These are phyloP conservation scores for Willisornis vidua DNA, from an alignment of 2,113 vertebrate genomes.

Conservation along the genomic window DNA sequence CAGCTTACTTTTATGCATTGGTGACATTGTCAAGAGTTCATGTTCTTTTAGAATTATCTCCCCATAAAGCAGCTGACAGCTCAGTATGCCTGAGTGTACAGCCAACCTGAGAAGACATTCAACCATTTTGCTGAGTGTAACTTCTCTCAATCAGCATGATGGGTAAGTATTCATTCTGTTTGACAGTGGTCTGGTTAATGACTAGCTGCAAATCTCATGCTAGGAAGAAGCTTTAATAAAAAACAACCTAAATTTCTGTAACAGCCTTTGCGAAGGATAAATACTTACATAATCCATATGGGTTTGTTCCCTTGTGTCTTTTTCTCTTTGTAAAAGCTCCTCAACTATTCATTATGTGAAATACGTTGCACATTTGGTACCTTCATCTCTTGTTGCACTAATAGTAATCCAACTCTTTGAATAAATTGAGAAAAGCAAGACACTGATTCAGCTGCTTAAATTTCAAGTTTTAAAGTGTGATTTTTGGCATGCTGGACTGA, in stretches of 20 bases:
- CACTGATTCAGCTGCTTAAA: background rate
- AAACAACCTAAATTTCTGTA: background rate
- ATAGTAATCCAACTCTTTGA: background rate
- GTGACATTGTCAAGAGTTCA: background rate
- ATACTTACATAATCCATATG: background rate
- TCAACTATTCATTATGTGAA: background rate
- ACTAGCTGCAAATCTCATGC: background rate
- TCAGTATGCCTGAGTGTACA: background rate
- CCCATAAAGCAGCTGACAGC: background rate
- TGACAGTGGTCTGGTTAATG: background rate
- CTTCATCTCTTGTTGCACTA: background rate
- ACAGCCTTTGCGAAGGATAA: background rate
- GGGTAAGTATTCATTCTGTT: background rate
- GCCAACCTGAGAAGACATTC: background rate
- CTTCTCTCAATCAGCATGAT: background rate
- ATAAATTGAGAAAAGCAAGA: background rate
- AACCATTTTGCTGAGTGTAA: background rate
- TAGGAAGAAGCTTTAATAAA: background rate
- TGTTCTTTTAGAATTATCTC: background rate
- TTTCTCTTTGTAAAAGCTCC: background rate
- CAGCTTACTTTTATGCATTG: background rate
- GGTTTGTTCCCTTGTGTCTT: background rate
- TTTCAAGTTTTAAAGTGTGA: background rate
- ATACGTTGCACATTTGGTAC: background rate
- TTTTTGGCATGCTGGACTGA: background rate